These are phyloP conservation scores for Micropoecilia bifurca DNA, from an alignment of 2,797 vertebrate genomes.

Conservation along the genomic window DNA sequence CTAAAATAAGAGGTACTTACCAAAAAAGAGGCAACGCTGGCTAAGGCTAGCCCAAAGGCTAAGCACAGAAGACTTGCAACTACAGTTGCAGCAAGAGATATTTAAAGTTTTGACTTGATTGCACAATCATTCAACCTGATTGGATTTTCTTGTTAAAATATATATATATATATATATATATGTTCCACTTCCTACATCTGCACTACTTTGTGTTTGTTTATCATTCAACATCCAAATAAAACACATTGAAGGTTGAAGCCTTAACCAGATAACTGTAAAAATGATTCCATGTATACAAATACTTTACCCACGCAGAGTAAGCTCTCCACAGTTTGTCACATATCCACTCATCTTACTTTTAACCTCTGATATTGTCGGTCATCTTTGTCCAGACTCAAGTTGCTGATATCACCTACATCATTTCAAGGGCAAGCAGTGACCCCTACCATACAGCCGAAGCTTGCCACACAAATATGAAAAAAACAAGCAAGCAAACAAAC, in stretches of 20 bases:
- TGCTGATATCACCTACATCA: conserved; percentile 61
- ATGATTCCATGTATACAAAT: background rate
- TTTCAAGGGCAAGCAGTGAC: conserved; percentile 77
- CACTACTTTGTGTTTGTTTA: background rate
- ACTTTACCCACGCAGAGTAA: conserved; percentile 19
- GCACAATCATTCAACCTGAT: background rate
- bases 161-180: no score
- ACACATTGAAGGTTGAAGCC: background rate
- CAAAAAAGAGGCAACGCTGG: background rate
- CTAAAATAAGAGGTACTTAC: background rate
- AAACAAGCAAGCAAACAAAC: no score
- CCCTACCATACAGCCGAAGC: conserved; percentile 54
- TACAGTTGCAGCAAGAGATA: background rate
- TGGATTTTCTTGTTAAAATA: background rate
- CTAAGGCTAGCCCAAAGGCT: background rate
- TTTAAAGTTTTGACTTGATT: background rate
- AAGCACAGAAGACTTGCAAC: background rate
- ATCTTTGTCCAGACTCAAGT: conserved; percentile 37
- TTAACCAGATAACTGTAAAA: background rate
- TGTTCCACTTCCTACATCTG: background rate
- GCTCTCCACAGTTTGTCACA: conserved; percentile 22
- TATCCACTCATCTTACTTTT: conserved; percentile 31
- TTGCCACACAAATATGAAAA: conserved; percentile 64
- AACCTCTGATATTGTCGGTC: conserved; percentile 30
- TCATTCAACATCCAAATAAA: background rate